Evolutionary conservation across 2,113 vertebrate species (phyloP), one percentile per base, ranked within the genome.

Genomic region (Corythoichthys intestinalis): DNA sequence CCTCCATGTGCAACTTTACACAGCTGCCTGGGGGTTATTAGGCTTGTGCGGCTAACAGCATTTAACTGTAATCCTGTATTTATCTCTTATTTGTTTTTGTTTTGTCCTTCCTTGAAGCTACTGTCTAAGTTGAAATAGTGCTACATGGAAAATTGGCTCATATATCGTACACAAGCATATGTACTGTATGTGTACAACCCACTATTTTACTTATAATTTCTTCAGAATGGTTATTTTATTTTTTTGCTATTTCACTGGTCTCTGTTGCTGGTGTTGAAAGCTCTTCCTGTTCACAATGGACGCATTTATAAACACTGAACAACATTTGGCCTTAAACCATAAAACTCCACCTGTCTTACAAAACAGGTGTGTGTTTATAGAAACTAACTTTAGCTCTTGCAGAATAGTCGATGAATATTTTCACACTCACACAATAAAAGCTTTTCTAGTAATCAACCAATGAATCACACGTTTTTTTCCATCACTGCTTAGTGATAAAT

Each of bases 321-420:
- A 69, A 52, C n/a, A 5, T 52, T 48, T 3, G 57, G 15, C 50
- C 69, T 72, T 62, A 63, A 41, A 73, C 76, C 69, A 52, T 70
- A 85, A 88, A 85, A 74, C 0, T 8, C 67, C 86, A 85, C 74
- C 86, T 87, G 86, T 80, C 83, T 63, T 66, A 53, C n/a, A n/a
- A 11, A 70, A 87, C 90, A 89, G 87, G 82, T 88, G 91, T 70
- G 52, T 77, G 79, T 88, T 90, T 85, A 91, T 78, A 66, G 85
- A 48, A 44, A 78, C 85, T 86, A 84, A 85, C 75, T 87, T 91
- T 84, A 90, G 84, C 75, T 69, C 74, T 62, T 76, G 72, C 65
- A 67, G 66, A 62, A 6, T 66, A 66, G 39, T 77, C 65, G 68
- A 54, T 72, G 78, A 77, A 84, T 80, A 71, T 74, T 83, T 73